Evolutionary conservation across 2,113 vertebrate genomes (phyloP), one percentile per base, ranked within the genome.

Genomic region (Scolopax mira): DNA sequence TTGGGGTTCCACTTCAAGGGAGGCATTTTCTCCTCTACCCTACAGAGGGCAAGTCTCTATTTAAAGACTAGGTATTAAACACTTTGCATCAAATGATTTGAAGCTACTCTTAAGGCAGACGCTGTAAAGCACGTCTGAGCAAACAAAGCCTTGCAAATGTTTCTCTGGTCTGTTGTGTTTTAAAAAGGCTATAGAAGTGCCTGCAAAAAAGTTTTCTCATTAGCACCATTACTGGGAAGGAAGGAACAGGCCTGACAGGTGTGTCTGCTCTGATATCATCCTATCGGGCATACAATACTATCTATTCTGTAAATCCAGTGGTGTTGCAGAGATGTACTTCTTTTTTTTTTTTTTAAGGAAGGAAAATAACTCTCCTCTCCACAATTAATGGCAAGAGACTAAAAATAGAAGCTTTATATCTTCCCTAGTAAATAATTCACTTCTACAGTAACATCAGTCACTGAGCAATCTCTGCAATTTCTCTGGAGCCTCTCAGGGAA

Each of bases 351-450:
- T 66, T 70, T n/a, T 7, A 60, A 51, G 52, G 17, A 67, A 79
- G 11, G 18, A 71, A 81, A 71, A 84, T 3, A n/a, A 62, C 9
- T 80, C 24, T 35, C 46, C 5, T 81, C 31, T 64, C 52, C 48
- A 61, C n/a, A 93, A 89, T 93, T 79, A 91, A 87, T 57, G 39
- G 25, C 9, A 89, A 79, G 39, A 75, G 24, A 52, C 48, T 75
- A 69, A 91, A 94, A 91, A 60, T 85, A 89, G 28, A 27, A 31
- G 7, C n/a, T 58, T 79, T 19, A 52, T 67, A 44, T 48, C 87
- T 81, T 66, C 33, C n/a, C 33, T 71, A 67, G 84, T 55, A 91
- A 93, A 94, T 79, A 91, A 91, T 85, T 93, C 42, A 87, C 61
- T 94, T 81, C 37, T 80, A 27, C 19, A 44, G 54, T 7, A 85